Evolutionary conservation across 2,888 invertebrate species (phyloP), one percentile per base, ranked within the genome.

Genomic region (Thysanoteuthis rhombus): DNA sequence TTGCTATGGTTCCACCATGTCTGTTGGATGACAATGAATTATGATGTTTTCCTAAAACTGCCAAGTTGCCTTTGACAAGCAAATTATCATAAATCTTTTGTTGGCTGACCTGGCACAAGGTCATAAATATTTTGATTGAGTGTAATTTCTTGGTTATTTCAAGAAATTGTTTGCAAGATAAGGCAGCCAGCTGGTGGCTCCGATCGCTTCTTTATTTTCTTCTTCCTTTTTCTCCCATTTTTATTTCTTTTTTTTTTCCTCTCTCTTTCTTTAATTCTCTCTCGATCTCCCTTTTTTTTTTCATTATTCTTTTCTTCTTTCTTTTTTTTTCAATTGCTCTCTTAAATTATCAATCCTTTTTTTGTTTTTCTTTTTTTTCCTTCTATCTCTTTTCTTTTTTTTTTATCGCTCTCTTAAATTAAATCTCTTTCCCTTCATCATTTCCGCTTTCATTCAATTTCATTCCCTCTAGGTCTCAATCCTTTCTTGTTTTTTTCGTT

Each of bases 61-160:
- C 95, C 95, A 95, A 95, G 94, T 95, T 95, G 94, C 95, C 94
- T 95, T 95, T 96, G 96, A 96, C 96, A 96, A 95, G 94, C 95
- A 95, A 95, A 96, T 96, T 95, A 95, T 95, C 95, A 95, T 95
- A 96, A 95, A 96, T 96, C 96, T 94, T 94, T 94, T 94, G 94
- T 94, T 94, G 94, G 94, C 94, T 94, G 94, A 94, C 94, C 94
- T 94, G 94, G 93, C 93, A 93, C 92, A 93, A 93, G 94, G 94
- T 94, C 95, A 94, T 95, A 94, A 94, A 94, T 94, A 95, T 94
- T 94, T 94, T 94, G 94, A 95, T 94, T 94, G 94, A 93, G 94
- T 93, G 93, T 94, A 94, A 94, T 94, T 94, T 94, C 93, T 93
- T 93, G 94, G 93, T 94, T 94, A 94, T 95, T 93, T 94, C 94